Conservation (phyloP, 2,888 invertebrate genomes). For the Apodemia mormo region DNA sequence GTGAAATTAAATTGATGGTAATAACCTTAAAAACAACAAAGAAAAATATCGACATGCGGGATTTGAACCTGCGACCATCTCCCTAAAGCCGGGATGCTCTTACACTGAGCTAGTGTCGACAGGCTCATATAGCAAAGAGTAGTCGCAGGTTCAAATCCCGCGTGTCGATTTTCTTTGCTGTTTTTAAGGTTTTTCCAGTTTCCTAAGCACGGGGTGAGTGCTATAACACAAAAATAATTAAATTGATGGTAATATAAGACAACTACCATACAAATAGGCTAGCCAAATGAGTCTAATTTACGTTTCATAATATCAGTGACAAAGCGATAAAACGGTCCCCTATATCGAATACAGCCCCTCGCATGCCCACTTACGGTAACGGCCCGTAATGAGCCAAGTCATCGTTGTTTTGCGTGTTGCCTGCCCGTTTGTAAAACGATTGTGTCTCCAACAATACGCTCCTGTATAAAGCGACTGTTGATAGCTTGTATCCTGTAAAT, state of each 20-base stretch:
- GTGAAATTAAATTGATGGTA: too few relatives aligned
- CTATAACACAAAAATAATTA: background rate
- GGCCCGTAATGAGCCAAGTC: constrained; percentile 15
- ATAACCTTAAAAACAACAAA: too few relatives aligned
- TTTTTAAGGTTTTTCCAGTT: too few relatives aligned
- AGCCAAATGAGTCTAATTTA: background rate
- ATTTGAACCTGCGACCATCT: too few relatives aligned
- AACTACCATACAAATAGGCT: background rate
- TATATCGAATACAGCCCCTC: constrained; percentile 1
- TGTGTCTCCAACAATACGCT: constrained; percentile 7
- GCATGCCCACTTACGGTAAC: constrained; percentile 12
- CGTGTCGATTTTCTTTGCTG: too few relatives aligned
- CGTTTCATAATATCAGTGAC: constrained; percentile 2
- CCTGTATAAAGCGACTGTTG: constrained; percentile 5
- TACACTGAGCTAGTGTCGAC: too few relatives aligned
- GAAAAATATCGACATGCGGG: too few relatives aligned
- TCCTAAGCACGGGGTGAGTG: too few relatives aligned
- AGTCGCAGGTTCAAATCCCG: too few relatives aligned
- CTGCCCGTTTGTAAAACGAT: constrained; percentile 22
- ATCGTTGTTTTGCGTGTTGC: constrained; percentile 21
- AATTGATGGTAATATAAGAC: background rate
- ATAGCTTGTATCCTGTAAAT: background rate
- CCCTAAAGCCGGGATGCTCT: too few relatives aligned
- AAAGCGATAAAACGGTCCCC: background rate
- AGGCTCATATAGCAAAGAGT: too few relatives aligned